phyloP scores from a whole-genome alignment of 1,140 invertebrate genomes.

The Holcopasites calliopsidis region DNA sequence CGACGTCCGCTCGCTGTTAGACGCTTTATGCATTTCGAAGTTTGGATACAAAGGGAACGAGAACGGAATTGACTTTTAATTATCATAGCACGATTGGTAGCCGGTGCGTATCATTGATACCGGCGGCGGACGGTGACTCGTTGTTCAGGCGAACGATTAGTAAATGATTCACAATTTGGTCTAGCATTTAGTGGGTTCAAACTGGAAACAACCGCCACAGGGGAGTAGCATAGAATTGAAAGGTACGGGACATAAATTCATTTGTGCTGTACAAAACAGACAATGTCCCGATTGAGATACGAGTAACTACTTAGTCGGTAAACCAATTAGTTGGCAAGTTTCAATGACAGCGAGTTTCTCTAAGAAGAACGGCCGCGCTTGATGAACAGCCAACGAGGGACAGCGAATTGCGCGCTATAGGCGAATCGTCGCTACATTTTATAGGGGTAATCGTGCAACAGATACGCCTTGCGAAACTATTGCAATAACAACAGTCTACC shows the following conservation, averaged over 20 bases:
- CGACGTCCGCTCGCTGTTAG: neutral
- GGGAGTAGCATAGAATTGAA: neutral
- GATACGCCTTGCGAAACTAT: too few relatives aligned
- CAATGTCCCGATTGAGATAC: constrained; percentile 7
- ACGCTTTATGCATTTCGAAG: constrained; percentile 26
- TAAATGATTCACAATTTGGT: neutral
- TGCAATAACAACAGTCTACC: too few relatives aligned
- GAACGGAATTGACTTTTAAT: constrained; percentile 3
- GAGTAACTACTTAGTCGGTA: constrained; percentile 14
- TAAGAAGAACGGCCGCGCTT: neutral
- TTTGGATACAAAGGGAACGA: neutral
- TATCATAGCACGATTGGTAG: neutral
- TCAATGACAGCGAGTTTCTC: constrained; percentile 11
- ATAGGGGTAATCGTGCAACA: too few relatives aligned
- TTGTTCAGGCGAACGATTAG: too few relatives aligned
- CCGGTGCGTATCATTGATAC: too few relatives aligned
- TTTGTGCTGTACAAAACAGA: neutral
- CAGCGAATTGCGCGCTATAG: constrained; percentile 3
- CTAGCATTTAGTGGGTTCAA: neutral
- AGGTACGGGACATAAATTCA: neutral
- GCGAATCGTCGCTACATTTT: neutral
- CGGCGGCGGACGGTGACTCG: too few relatives aligned
- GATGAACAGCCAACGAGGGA: neutral
- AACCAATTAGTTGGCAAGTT: constrained; percentile 24
- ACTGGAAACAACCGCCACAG: neutral